Conservation (phyloP, 2,113 vertebrate genomes). For the Embiotoca jacksoni region DNA sequence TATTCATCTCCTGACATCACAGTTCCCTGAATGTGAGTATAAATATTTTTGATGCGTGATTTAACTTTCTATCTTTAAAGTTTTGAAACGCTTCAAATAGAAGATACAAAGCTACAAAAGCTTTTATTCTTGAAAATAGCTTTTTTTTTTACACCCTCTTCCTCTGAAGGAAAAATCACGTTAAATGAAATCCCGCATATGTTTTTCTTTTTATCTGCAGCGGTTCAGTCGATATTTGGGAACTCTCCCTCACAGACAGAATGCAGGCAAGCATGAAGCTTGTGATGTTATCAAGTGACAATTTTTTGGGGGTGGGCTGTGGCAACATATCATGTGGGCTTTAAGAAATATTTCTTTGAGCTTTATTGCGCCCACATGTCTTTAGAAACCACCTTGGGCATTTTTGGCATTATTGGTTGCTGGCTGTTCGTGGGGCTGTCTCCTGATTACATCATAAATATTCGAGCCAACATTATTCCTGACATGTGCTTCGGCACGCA, state of each 20-base stretch:
- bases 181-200: constrained; percentile 54
- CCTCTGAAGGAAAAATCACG: constrained; percentile 10
- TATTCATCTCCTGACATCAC: neutral
- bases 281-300: constrained; percentile 68
- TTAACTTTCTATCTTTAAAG: constrained; percentile 9
- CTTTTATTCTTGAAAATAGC: constrained; percentile 22
- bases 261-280: constrained; percentile 55
- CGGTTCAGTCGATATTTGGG: constrained; percentile 56
- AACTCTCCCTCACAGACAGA: constrained; percentile 60
- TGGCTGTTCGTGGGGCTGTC: constrained; percentile 49
- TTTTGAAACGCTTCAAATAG: neutral
- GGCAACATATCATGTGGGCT: constrained; percentile 55
- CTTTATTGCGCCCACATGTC: constrained; percentile 71
- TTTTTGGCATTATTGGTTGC: constrained; percentile 50
- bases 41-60: neutral
- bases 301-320: constrained; percentile 37
- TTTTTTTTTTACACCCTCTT: constrained; percentile 5
- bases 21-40: constrained; percentile 1
- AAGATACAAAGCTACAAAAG: neutral
- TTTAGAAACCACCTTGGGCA: constrained; percentile 65
- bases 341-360: constrained; percentile 61
- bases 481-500: constrained; percentile 50
- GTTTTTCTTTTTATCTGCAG: constrained; percentile 61
- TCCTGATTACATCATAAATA: constrained; percentile 75
- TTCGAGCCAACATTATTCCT: constrained; percentile 62